Base-by-base conservation (phyloP, 2,113 vertebrate genomes). In the Synchiropus splendidus region DNA sequence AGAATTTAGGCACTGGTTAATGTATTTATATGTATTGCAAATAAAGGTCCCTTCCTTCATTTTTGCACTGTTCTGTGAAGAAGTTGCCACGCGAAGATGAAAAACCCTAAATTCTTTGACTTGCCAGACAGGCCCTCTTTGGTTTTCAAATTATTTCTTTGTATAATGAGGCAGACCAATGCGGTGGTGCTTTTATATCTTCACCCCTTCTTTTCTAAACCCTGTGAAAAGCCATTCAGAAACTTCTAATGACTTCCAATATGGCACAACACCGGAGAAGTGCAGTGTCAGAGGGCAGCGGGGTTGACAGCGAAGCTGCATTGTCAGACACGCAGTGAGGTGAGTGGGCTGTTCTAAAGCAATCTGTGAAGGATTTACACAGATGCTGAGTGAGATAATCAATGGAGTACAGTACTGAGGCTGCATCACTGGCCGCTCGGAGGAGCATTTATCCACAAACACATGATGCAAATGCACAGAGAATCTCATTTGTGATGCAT, bases 151-250 rank as follows among this genome's bases (percentile, higher is more conserved):
- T 67, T 70, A 74, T 62, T 42, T 63, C 53, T 76, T 54, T 56
- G 48, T 72, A 62, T 72, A 79, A 81, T 77, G 58, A 78, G 56
- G 34, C 17, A 65, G 64, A 79, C 81, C 70, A 75, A 62, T 39
- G 56, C 57, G 64, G 54, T 15, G 10, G 50, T 36, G 51, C 61
- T 67, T 68, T 67, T 60, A 51, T n/a, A n/a, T n/a, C n/a, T n/a
- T n/a, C n/a, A 27, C 21, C 8, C 4, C 8, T 27, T 27, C 4
- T 27, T 27, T 8, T 8, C 8, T 27, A 4, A 27, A 27, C 21
- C 21, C 21, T 27, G 21, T 27, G 21, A 8, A 27, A 27, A 27
- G 21, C 21, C 8, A 4, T 8, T 4, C 8, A 27, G 21, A 27
- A 27, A 27, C 21, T 27, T 8, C 21, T 27, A 27, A 27, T 27